Evolutionary conservation across 1,140 invertebrate species (phyloP), one percentile per base, ranked within the genome.

Genomic region (Eumaeus atala): DNA sequence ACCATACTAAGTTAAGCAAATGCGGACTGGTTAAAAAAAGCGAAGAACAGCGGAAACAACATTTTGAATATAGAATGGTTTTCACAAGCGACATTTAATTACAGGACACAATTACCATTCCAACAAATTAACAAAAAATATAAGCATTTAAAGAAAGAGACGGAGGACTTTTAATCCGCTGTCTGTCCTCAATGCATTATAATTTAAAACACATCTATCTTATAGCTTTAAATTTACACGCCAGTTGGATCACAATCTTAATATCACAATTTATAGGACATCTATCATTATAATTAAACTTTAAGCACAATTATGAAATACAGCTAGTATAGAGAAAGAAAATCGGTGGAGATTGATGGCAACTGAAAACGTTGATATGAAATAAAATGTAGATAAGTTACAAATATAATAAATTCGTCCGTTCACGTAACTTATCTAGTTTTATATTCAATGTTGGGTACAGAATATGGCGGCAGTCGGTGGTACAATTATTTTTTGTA

Each of bases 401-500:
- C 37, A 38, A 38, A 38, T 28, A n/a, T 12, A 38, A 38, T 38
- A 38, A 9, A 12, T 28, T 28, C 21, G 6, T 28, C 21, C 21
- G 21, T 28, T 28, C 21, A 28, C 2, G 21, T 28, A 6, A 28
- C 21, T 28, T 28, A 28, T 28, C 21, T 14, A 40, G n/a, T n/a
- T 40, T 40, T 7, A 40, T 14, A 40, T 12, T 40, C 12, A 6
- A 28, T 28, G 6, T 28, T 6, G 21, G 21, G 21, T 28, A 3
- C 7, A 12, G 6, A 40, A 40, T 40, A 40, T 40, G 38, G 38
- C 38, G 38, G 38, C 12, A 11, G 10, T 40, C 38, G 38, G 38
- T 40, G 38, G 38, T 40, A 40, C 8, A 40, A 40, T 40, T 40
- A 6, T 40, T n/a, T 12, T 38, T 38, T 38, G 37, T 38, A 38